These are phyloP conservation scores for Dynastes hyllus DNA, from an alignment of 2,888 invertebrate genomes.

Conservation along the genomic window DNA sequence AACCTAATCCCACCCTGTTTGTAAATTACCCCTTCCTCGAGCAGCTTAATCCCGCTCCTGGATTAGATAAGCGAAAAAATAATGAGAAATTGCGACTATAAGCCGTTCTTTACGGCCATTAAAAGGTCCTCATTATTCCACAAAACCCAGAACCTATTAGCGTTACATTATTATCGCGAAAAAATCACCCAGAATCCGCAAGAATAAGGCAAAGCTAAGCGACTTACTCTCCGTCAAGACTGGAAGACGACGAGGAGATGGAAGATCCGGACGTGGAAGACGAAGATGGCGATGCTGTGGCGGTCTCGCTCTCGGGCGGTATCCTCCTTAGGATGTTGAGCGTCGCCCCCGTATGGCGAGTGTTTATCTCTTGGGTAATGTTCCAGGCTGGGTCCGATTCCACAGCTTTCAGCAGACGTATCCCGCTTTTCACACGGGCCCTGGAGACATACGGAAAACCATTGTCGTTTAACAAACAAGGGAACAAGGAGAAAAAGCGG, in stretches of 20 bases:
- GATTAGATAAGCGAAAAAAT: not conserved
- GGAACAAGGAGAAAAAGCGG: no score
- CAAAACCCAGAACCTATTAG: no score
- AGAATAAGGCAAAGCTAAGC: not conserved
- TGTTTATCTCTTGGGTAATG: slow-evolving; percentile 89
- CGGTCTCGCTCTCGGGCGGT: slow-evolving; percentile 58
- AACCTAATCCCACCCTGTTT: not conserved
- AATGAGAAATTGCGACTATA: not conserved
- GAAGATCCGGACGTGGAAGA: slow-evolving; percentile 14
- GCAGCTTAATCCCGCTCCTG: not conserved
- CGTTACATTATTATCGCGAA: slow-evolving; percentile 6
- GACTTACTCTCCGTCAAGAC: slow-evolving; percentile 48
- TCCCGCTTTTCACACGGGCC: slow-evolving; percentile 91
- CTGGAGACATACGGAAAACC: slow-evolving; percentile 71
- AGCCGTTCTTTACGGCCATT: slow-evolving; percentile 3
- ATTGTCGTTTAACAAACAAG: slow-evolving; percentile 36
- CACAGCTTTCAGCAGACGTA: slow-evolving; percentile 88
- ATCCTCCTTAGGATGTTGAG: slow-evolving; percentile 87
- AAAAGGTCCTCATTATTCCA: not conserved
- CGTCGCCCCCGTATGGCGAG: slow-evolving; percentile 90
- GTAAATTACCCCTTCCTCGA: not conserved
- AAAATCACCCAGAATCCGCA: no score
- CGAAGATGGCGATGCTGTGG: slow-evolving; percentile 8
- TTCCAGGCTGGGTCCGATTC: slow-evolving; percentile 82
- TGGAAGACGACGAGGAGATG: slow-evolving; percentile 10